Conservation (phyloP, 1,140 invertebrate species). For the Lysiphlebus fabarum region DNA sequence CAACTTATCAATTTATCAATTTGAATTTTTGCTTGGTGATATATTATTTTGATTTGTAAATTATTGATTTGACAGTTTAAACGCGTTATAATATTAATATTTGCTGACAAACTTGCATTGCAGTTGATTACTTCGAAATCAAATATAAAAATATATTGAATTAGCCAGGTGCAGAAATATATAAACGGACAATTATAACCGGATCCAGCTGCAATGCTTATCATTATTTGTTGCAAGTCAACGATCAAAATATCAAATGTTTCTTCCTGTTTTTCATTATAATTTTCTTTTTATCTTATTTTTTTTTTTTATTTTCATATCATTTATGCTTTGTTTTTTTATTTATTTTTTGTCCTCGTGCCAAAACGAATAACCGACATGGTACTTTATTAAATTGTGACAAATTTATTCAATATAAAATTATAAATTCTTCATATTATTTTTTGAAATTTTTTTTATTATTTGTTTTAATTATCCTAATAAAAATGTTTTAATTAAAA, state of each 20-base stretch:
- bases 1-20: too few species aligned
- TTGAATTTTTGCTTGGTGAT: too few species aligned
- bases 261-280: slow-evolving; percentile 14
- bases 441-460: too few species aligned
- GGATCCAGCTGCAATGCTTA: slow-evolving; percentile 27
- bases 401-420: too few species aligned
- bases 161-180: slow-evolving; percentile 25
- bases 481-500: too few species aligned
- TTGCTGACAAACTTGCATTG: too few species aligned
- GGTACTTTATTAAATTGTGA: too few species aligned
- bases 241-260: slow-evolving; percentile 21
- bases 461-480: too few species aligned
- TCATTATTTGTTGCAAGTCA: slow-evolving; percentile 25
- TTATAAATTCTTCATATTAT: too few species aligned
- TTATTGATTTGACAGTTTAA: background rate
- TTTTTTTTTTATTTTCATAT: background rate
- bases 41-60: background rate
- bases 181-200: slow-evolving; percentile 19
- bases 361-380: too few species aligned
- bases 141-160: slow-evolving; percentile 25
- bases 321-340: background rate
- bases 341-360: too few species aligned
- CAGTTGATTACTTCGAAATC: slow-evolving; percentile 17
- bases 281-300: background rate
- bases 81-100: background rate